Evolutionary conservation across 1,140 invertebrate species (phyloP).

Genomic region (Lepidurus arcticus): DNA sequence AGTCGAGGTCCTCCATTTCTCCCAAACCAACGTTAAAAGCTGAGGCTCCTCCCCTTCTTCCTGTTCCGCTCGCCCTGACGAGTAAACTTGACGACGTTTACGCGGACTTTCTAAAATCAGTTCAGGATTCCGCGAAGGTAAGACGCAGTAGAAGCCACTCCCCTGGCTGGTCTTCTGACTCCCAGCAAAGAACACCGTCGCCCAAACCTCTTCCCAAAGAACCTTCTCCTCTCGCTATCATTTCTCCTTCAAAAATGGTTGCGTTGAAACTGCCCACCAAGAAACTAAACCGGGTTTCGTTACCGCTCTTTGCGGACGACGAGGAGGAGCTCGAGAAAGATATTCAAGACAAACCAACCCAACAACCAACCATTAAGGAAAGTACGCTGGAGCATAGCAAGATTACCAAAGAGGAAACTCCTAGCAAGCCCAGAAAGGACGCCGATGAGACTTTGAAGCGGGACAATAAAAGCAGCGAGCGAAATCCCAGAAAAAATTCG

Average conservation of each 20-base stretch:
- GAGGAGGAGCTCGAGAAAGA: not conserved
- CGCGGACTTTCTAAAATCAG: not conserved
- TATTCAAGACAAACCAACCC: not conserved
- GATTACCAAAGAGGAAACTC: not conserved
- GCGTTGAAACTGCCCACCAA: not conserved
- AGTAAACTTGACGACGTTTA: not conserved
- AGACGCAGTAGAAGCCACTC: constrained; percentile 10
- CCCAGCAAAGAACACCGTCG: not conserved
- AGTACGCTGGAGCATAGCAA: not conserved
- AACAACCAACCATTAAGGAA: not conserved
- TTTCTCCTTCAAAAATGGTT: not conserved
- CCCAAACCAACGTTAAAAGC: not conserved
- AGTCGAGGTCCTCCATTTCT: not conserved
- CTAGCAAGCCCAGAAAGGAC: not conserved
- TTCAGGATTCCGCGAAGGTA: not conserved
- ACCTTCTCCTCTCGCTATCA: not conserved
- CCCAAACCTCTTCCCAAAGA: not conserved
- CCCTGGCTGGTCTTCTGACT: constrained; percentile 11
- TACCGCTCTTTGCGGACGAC: not conserved
- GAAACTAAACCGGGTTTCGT: not conserved
- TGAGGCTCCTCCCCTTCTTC: not conserved
- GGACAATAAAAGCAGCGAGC: not conserved
- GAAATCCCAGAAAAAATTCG: not conserved
- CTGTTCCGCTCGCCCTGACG: not conserved
- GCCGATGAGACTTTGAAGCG: not conserved